These are phyloP conservation scores for Lycocorax pyrrhopterus DNA, from an alignment of 2,113 vertebrate species.

Conservation along the genomic window DNA sequence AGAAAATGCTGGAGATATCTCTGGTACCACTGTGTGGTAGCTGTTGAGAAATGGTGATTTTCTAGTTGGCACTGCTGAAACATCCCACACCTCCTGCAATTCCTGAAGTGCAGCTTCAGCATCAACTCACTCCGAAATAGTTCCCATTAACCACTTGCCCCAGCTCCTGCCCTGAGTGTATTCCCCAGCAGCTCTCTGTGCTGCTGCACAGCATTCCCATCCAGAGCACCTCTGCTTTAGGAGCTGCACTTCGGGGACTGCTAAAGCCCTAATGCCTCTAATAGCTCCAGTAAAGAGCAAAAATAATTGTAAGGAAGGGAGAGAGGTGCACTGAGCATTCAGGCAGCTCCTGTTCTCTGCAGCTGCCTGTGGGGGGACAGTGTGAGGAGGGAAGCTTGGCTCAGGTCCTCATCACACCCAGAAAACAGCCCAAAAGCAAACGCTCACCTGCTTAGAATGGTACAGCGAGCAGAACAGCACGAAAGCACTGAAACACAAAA, in stretches of 20 bases:
- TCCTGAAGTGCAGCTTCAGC: not conserved
- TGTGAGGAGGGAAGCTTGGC: not conserved
- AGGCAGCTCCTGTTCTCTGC: not conserved
- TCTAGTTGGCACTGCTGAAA: not conserved
- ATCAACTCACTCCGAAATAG: not conserved
- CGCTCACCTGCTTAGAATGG: not conserved
- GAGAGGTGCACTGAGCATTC: not conserved
- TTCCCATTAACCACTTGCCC: not conserved
- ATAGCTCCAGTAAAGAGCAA: not conserved
- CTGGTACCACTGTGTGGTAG: not conserved
- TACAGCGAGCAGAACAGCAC: not conserved
- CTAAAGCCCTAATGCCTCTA: not conserved
- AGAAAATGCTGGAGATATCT: not conserved
- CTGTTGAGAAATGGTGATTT: not conserved
- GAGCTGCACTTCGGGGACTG: not conserved
- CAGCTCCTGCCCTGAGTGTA: not conserved
- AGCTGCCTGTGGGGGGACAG: not conserved
- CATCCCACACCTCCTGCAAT: not conserved
- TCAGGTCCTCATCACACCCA: not conserved
- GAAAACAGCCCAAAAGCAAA: not conserved
- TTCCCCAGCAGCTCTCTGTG: not conserved
- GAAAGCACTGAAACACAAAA: not conserved
- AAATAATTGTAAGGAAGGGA: not conserved
- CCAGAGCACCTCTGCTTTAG: not conserved
- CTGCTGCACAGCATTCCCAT: not conserved